Percentiles rank a stretch among this genome's conserved stretches.
Evolutionary conservation across 1,140 invertebrate species (phyloP).

Genomic region (Meloidogyne hapla): DNA sequence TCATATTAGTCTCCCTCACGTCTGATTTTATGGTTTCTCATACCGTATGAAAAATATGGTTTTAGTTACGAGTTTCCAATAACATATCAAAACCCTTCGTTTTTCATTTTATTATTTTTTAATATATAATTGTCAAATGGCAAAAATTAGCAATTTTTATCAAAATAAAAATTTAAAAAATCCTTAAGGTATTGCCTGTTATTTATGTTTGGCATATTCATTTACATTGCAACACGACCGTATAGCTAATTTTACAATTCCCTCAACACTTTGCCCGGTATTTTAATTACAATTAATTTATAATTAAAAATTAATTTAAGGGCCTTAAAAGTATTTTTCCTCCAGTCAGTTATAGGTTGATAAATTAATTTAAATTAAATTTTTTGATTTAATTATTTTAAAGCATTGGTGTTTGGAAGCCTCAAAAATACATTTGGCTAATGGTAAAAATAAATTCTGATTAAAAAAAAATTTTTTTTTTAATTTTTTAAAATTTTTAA

Average conservation of each 20-base stretch:
- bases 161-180: no score
- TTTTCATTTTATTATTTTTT: neutral
- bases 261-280: conserved; percentile 18
- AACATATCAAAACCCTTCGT: no score
- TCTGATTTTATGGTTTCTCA: no score
- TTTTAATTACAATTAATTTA: neutral
- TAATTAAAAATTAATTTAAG: conserved; percentile 5
- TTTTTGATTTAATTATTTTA: neutral
- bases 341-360: conserved; percentile 25
- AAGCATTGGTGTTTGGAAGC: conserved; percentile 27
- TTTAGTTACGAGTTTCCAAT: no score
- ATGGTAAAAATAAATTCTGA: conserved; percentile 7
- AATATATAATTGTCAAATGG: no score
- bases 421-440: conserved; percentile 30
- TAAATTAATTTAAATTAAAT: neutral
- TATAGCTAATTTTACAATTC: conserved; percentile 25
- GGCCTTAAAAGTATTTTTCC: conserved; percentile 29
- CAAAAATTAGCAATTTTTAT: no score
- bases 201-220: conserved; percentile 27
- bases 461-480: no score
- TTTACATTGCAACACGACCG: conserved; percentile 18
- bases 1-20: no score
- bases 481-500: no score
- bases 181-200: conserved; percentile 15
- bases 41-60: no score